phyloP scores from a whole-genome alignment of 2,888 invertebrate genomes.

The Cosmopolites sordidus region DNA sequence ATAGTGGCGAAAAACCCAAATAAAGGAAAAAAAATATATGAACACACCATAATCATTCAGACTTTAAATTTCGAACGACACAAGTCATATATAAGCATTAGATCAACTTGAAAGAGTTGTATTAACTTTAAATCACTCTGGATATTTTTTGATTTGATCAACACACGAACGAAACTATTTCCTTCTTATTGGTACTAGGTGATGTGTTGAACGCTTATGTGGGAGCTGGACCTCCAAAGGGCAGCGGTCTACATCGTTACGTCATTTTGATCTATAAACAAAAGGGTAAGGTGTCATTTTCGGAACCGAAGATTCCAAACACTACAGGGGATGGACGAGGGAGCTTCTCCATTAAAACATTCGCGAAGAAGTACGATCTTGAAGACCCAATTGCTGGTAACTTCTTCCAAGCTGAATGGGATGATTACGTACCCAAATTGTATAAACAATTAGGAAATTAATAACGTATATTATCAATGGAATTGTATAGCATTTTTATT shows the following conservation, averaged over 20 bases:
- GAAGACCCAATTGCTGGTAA: slow-evolving; percentile 84
- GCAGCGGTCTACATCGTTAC: slow-evolving; percentile 70
- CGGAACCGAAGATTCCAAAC: slow-evolving; percentile 36
- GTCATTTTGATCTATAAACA: slow-evolving; percentile 56
- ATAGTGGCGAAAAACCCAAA: no score
- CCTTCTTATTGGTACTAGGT: no score
- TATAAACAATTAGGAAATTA: slow-evolving; percentile 19
- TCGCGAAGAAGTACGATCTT: slow-evolving; percentile 78
- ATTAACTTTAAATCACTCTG: no score
- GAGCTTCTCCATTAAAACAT: slow-evolving; percentile 63
- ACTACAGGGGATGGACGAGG: slow-evolving; percentile 53
- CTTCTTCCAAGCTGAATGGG: slow-evolving; percentile 81
- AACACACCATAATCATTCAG: no score
- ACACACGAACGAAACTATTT: no score
- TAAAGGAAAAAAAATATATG: no score
- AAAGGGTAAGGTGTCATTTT: slow-evolving; percentile 35
- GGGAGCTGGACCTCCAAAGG: slow-evolving; percentile 67
- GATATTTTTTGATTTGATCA: no score
- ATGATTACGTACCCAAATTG: slow-evolving; percentile 73
- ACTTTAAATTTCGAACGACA: no score
- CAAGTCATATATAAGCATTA: no score
- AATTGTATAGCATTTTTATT: no score
- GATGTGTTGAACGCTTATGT: slow-evolving; percentile 65
- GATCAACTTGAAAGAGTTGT: no score
- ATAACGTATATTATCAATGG: not conserved